Percentiles rank a stretch among this genome's conserved stretches.
These are phyloP conservation scores for Eledona agricola DNA, from an alignment of 2,888 invertebrate species.

Conservation along the genomic window DNA sequence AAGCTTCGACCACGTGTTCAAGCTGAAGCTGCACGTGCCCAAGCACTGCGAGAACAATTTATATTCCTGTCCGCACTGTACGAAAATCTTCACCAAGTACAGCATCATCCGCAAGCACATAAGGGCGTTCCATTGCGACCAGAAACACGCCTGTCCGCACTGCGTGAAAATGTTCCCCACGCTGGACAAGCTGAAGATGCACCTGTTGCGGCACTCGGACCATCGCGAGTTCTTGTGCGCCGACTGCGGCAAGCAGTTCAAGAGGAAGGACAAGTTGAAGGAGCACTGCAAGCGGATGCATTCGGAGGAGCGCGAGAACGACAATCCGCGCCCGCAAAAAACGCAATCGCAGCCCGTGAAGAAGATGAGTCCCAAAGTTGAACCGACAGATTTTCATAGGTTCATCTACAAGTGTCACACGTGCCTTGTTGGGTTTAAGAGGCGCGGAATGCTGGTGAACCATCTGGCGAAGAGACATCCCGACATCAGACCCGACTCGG, in stretches of 20 bases:
- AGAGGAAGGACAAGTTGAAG: constrained; percentile 77
- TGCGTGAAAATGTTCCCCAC: constrained; percentile 77
- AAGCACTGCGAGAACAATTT: constrained; percentile 71
- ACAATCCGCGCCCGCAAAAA: constrained; percentile 50
- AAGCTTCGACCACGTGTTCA: constrained; percentile 71
- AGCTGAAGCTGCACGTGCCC: constrained; percentile 73
- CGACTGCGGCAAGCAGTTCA: constrained; percentile 80
- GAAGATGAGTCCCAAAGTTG: constrained; percentile 67
- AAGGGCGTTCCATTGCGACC: constrained; percentile 75
- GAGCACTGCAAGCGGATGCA: constrained; percentile 78
- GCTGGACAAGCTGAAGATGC: constrained; percentile 75
- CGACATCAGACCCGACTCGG: constrained; percentile 70
- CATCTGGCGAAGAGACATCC: constrained; percentile 83
- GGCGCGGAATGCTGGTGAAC: constrained; percentile 84
- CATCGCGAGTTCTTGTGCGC: constrained; percentile 76
- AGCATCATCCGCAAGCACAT: constrained; percentile 78
- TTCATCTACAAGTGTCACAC: constrained; percentile 81
- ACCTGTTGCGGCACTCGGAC: constrained; percentile 73
- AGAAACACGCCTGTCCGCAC: constrained; percentile 72
- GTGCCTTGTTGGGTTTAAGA: constrained; percentile 80
- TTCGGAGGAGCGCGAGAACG: constrained; percentile 60
- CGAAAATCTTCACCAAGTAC: constrained; percentile 74
- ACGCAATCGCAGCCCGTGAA: constrained; percentile 52
- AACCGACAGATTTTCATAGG: constrained; percentile 73
- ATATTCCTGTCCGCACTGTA: constrained; percentile 76